These are phyloP conservation scores for Notolabrus celidotus DNA, from an alignment of 2,797 vertebrate species.

Conservation along the genomic window DNA sequence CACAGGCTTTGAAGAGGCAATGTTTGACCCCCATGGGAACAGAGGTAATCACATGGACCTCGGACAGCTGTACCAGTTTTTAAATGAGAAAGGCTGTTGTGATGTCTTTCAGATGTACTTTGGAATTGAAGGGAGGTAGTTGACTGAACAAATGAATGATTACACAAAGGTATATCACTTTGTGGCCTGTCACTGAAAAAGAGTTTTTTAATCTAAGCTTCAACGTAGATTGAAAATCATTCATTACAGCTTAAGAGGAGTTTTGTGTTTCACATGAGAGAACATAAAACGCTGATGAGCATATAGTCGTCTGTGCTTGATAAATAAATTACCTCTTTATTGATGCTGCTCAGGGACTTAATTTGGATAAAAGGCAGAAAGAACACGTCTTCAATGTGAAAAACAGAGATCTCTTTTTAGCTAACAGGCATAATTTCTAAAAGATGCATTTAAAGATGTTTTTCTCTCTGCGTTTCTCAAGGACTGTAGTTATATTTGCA, in stretches of 20 bases:
- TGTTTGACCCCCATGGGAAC: constrained; percentile 91
- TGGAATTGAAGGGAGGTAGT: constrained; percentile 84
- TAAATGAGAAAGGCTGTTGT: constrained; percentile 90
- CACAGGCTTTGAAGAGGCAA: constrained; percentile 91
- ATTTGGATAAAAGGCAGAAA: constrained; percentile 13
- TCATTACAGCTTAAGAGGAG: neutral
- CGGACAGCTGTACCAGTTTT: constrained; percentile 93
- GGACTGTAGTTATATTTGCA: constrained; percentile 49
- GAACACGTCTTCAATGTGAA: constrained; percentile 26
- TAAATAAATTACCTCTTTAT: constrained; percentile 23
- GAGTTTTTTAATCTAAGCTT: constrained; percentile 10
- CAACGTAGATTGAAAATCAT: constrained; percentile 1
- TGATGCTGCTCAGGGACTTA: constrained; percentile 22
- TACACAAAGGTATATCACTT: neutral
- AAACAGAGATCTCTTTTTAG: constrained; percentile 16
- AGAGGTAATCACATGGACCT: constrained; percentile 97
- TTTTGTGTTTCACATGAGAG: neutral
- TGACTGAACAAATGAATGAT: neutral
- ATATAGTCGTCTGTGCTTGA: constrained; percentile 5
- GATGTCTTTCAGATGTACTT: constrained; percentile 91
- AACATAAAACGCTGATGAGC: constrained; percentile 1
- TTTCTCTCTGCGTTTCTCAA: constrained; percentile 32
- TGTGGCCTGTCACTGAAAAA: constrained; percentile 8
- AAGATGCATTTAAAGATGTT: constrained; percentile 34
- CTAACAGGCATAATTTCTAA: constrained; percentile 39